Conservation (phyloP, 2,888 invertebrate species). For the Hymenopus coronatus region DNA sequence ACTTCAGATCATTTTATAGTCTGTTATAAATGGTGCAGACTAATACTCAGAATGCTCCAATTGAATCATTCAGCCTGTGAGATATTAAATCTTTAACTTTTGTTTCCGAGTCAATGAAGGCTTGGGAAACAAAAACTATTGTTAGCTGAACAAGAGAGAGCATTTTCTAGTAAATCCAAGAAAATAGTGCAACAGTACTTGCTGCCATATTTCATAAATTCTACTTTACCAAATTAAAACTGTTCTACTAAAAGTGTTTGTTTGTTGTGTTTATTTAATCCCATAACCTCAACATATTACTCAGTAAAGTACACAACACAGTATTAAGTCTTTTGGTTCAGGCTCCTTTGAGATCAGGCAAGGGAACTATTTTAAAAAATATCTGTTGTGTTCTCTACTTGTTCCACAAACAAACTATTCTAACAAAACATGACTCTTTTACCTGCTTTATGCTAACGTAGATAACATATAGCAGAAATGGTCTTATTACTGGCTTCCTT, state of each 20-base stretch:
- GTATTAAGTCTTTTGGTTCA: too few species aligned
- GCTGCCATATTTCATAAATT: neutral
- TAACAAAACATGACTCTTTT: too few species aligned
- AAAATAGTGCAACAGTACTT: neutral
- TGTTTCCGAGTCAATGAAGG: neutral
- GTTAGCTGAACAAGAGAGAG: neutral
- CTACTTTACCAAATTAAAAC: neutral
- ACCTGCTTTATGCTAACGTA: too few species aligned
- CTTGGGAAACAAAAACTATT: neutral
- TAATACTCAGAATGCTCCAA: neutral
- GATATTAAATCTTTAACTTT: neutral
- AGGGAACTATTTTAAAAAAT: too few species aligned
- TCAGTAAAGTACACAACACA: too few species aligned
- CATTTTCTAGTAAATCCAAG: neutral
- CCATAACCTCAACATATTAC: too few species aligned
- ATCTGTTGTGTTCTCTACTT: too few species aligned
- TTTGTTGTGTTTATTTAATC: neutral
- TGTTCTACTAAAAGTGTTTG: neutral
- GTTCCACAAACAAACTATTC: too few species aligned
- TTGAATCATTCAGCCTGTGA: neutral
- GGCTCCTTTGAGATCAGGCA: too few species aligned
- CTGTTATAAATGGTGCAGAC: slow-evolving; percentile 4
- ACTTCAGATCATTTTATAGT: slow-evolving; percentile 6
- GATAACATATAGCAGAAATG: too few species aligned
- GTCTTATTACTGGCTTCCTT: too few species aligned